Evolutionary conservation across 2,888 invertebrate species (phyloP).

Genomic region (Leptogaster cylindrica): DNA sequence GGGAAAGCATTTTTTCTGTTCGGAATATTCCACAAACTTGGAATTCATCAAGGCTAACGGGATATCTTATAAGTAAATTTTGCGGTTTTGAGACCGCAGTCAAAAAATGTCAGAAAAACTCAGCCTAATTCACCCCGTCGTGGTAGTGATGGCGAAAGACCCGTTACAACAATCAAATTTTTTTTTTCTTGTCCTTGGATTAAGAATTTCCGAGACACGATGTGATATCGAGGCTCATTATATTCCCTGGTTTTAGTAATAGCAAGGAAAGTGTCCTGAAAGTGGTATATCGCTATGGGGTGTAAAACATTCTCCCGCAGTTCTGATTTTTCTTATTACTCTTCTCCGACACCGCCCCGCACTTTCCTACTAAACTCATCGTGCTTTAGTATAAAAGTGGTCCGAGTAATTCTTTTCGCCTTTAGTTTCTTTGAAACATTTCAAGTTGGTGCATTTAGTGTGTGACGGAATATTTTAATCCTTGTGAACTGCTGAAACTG

Average conservation of each 20-base stretch:
- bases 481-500: too few relatives aligned
- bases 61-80: background rate
- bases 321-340: too few relatives aligned
- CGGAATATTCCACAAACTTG: too few relatives aligned
- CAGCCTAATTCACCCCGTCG: background rate
- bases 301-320: constrained; percentile 7
- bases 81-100: constrained; percentile 4
- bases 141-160: background rate
- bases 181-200: constrained; percentile 1
- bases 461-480: too few relatives aligned
- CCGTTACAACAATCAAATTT: constrained; percentile 18
- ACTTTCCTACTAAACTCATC: background rate
- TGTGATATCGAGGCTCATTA: constrained; percentile 14
- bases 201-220: background rate
- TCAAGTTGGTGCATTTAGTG: background rate
- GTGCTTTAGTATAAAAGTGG: constrained; percentile 18
- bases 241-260: constrained; percentile 10
- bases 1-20: too few relatives aligned
- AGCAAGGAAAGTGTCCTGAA: constrained; percentile 16
- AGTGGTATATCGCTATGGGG: constrained; percentile 21
- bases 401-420: background rate
- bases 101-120: constrained; percentile 16
- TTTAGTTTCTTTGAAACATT: background rate
- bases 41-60: too few relatives aligned
- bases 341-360: constrained; percentile 5